phyloP scores from a whole-genome alignment of 2,797 vertebrate species.

The Sylvia borin region DNA sequence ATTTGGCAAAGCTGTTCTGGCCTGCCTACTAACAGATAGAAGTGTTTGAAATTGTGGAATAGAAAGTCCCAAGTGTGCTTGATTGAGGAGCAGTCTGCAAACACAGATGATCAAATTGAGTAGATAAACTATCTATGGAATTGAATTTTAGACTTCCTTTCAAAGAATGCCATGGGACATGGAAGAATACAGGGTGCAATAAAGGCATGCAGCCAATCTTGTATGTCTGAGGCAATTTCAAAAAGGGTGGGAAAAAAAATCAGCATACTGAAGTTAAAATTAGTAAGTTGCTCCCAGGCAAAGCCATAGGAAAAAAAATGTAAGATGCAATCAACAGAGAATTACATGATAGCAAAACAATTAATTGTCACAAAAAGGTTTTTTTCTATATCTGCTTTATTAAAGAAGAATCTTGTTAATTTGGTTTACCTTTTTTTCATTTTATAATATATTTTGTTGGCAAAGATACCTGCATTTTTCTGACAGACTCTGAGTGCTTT shows the following conservation, averaged over 20 bases:
- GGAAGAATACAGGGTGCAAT: neutral
- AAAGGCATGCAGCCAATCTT: neutral
- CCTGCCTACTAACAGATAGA: constrained; percentile 14
- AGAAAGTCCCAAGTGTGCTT: constrained; percentile 23
- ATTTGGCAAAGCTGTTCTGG: constrained; percentile 22
- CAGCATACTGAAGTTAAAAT: neutral
- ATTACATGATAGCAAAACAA: neutral
- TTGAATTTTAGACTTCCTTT: constrained; percentile 41
- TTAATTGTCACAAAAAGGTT: neutral
- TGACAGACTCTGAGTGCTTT: neutral
- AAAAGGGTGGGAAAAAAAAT: neutral
- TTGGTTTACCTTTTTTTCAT: neutral
- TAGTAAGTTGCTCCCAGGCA: neutral
- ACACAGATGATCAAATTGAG: constrained; percentile 10
- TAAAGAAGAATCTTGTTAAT: neutral
- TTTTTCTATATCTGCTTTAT: neutral
- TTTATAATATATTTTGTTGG: neutral
- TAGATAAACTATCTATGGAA: constrained; percentile 35
- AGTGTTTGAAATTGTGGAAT: constrained; percentile 11
- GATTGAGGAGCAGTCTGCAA: constrained; percentile 45
- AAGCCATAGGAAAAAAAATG: neutral
- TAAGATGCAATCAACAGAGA: neutral
- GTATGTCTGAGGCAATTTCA: neutral
- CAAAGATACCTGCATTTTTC: neutral
- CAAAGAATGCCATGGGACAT: neutral